Evolutionary conservation across 2,888 invertebrate species (phyloP), one percentile per base, ranked within the genome.

Genomic region (Therioaphis trifolii): DNA sequence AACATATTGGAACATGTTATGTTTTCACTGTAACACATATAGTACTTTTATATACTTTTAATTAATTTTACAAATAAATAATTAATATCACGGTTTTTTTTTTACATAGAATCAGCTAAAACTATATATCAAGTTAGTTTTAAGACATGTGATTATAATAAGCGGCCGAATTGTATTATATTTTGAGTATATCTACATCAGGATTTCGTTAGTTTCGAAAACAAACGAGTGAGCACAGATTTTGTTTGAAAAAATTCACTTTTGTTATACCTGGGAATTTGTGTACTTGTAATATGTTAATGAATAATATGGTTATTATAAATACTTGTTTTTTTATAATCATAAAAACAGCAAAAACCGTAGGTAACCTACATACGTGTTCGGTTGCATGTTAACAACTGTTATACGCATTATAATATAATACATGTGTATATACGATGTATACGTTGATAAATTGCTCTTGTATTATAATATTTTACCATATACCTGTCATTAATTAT

Each of bases 281-380:
- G 18, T 49, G 14, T 29, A 27, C n/a, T n/a, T n/a, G n/a, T n/a
- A n/a, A n/a, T n/a, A n/a, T 18, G 27, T 49, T 63, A 24, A 63
- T 18, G 24, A 58, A 40, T 11, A 63, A 76, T 21, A 72, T 12
- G 1, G n/a, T 77, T 77, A 7, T 49, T 63, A 18, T 49, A 49
- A 27, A 29, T 27, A 29, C n/a, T 24, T 66, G 21, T 66, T 49
- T 77, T 77, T 58, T 21, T 76, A 66, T 52, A 66, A 77, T 55
- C 49, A 40, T 61, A 52, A 78, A 74, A 77, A 14, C 68, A 68
- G 18, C 68, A 78, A 78, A 58, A 68, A 68, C 66, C 40, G 78
- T 52, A 68, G 49, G 66, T 77, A 77, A 77, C 78, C 68, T 68
- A 77, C 77, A 77, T 77, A 77, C 40, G 40, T 40, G 78, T 55